Percentiles rank a stretch among this genome's conserved stretches.
Conservation (phyloP, 2,797 vertebrate species). For the Antrozous pallidus region DNA sequence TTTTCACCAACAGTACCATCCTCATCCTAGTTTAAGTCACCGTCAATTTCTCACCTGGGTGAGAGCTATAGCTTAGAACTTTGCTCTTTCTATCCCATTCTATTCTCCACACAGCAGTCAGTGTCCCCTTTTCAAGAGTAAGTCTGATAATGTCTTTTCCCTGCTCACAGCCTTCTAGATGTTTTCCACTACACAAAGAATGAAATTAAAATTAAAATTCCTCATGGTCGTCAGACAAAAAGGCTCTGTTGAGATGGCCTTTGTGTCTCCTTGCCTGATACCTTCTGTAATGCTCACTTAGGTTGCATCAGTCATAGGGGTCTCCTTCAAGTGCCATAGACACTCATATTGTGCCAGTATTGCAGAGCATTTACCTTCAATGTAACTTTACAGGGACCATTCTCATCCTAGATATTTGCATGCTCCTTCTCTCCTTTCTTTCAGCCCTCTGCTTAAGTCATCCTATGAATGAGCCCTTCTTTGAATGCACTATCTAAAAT, state of each 20-base stretch:
- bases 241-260: background rate
- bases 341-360: background rate
- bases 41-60: constrained; percentile 13
- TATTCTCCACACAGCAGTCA: background rate
- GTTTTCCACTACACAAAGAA: background rate
- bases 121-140: background rate
- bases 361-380: background rate
- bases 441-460: constrained; percentile 19
- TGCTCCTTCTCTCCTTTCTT: constrained; percentile 2
- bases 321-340: background rate
- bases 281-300: background rate
- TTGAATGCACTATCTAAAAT: background rate
- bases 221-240: background rate
- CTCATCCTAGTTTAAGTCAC: background rate
- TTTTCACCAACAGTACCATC: background rate
- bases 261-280: background rate
- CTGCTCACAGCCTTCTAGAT: background rate
- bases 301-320: background rate
- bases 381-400: background rate
- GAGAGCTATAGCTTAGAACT: background rate
- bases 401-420: background rate
- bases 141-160: background rate
- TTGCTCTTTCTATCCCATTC: background rate
- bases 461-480: background rate
- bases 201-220: constrained; percentile 18